A percentile compares a stretch with the other conserved stretches of the same genome.
Conservation (phyloP, 2,797 vertebrate species). For the Halcyon leucocephala region DNA sequence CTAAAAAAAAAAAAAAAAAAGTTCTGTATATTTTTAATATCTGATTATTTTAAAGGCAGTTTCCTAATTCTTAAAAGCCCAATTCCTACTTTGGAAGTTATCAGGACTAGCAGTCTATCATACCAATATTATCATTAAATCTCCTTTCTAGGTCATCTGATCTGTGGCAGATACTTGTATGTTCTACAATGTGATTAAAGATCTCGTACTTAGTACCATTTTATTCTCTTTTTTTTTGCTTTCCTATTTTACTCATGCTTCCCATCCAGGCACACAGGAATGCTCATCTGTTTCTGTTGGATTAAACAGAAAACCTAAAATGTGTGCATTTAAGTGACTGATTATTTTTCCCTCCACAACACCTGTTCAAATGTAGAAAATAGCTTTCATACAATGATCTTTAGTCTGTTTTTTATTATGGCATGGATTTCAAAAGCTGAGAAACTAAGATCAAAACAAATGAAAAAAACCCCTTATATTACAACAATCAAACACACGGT, state of each 20-base stretch:
- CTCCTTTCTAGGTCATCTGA: background rate
- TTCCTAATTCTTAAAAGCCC: background rate
- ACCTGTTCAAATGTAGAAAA: background rate
- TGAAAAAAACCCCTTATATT: accelerated
- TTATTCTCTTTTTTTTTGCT: background rate
- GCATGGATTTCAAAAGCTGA: background rate
- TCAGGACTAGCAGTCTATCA: background rate
- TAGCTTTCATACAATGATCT: background rate
- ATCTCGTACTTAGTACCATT: background rate
- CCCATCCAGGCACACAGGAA: background rate
- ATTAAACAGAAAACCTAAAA: background rate
- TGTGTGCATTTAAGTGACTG: background rate
- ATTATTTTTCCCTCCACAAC: background rate
- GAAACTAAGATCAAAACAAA: background rate
- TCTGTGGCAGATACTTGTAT: background rate
- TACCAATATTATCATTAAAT: background rate
- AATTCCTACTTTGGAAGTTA: background rate
- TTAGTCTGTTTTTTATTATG: background rate
- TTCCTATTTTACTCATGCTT: background rate
- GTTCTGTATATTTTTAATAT: background rate
- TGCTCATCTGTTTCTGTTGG: background rate
- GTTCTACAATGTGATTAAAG: background rate
- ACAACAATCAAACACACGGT: background rate
- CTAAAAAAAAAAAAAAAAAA: background rate
- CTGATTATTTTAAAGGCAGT: background rate